Base-by-base conservation (phyloP, 1,140 invertebrate species). In the Diprion similis region DNA sequence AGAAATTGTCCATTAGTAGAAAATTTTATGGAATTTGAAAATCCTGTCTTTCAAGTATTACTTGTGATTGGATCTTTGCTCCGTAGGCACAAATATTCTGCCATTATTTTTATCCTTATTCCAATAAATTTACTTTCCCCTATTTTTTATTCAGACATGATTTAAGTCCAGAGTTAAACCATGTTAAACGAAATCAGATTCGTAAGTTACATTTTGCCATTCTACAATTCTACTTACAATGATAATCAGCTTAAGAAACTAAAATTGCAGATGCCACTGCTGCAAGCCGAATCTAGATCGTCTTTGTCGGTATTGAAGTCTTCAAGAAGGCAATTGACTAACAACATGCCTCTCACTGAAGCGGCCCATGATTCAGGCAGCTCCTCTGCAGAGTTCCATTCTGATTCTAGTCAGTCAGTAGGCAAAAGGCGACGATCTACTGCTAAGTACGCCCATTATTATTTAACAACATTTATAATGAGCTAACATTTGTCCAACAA, bases 371-470 rank as follows among this genome's bases (percentile, higher is more conserved):
- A 86, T 79, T 88, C 85, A 71, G 89, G 83, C 66, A 89, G 88
- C 80, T 89, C 89, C 7, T 89, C 89, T n/a, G 87, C 86, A 7
- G 88, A 85, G 19, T 80, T 81, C 68, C 88, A 87, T 68, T 88
- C 87, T 10, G 88, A 89, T 81, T 89, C 88, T 74, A 89, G 88
- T 84, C 86, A 88, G 73, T 89, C 87, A 17, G 76, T 87, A 68
- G 83, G 84, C 10, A 88, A 88, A 81, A 78, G 85, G 73, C 84
- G 83, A 81, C 82, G 84, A 73, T 82, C 84, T 48, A 71, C 78
- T 0, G 76, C 82, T 66, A 84, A 84, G 86, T 87, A 77, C 78
- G 46, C 7, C n/a, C n/a, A 13, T 59, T 4, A 59, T 59, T 59
- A 15, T 17, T 4, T 0, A 59, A 59, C n/a, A 59, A 1, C 24